A percentile compares a stretch with the other conserved stretches of the same genome.
Evolutionary conservation across 2,797 vertebrate genomes (phyloP).

Genomic region (Diplodus puntazzo): DNA sequence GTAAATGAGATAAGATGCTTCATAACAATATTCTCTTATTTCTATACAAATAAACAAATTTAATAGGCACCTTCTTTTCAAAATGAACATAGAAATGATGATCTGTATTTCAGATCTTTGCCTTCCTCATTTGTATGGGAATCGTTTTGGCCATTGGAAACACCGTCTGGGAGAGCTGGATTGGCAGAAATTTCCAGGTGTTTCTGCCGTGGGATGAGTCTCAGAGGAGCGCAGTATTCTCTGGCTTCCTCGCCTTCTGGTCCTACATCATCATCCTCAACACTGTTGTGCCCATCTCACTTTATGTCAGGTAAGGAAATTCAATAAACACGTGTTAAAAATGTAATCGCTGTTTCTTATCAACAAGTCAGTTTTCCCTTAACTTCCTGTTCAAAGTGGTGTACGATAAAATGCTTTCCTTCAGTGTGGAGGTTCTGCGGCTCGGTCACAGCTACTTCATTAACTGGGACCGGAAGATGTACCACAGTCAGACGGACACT

Average conservation of each 20-base stretch:
- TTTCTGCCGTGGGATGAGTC: constrained; percentile 88
- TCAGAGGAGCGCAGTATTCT: constrained; percentile 85
- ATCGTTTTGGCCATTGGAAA: constrained; percentile 93
- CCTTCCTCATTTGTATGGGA: constrained; percentile 94
- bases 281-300: constrained; percentile 95
- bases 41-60: background rate
- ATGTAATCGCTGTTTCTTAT: background rate
- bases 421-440: constrained; percentile 93
- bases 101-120: constrained; percentile 89
- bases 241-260: constrained; percentile 95
- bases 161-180: constrained; percentile 91
- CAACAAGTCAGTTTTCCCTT: background rate
- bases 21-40: background rate
- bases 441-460: constrained; percentile 96
- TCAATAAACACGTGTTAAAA: background rate
- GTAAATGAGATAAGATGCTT: background rate
- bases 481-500: constrained; percentile 81
- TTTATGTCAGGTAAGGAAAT: constrained; percentile 92
- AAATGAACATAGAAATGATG: background rate
- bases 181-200: constrained; percentile 89
- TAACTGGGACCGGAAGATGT: constrained; percentile 96
- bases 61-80: background rate
- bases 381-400: background rate
- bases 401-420: background rate
- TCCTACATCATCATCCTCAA: constrained; percentile 97